Percentiles rank a stretch among this genome's conserved stretches.
Conservation (phyloP, 2,113 vertebrate species). For the Ailuropoda melanoleuca region DNA sequence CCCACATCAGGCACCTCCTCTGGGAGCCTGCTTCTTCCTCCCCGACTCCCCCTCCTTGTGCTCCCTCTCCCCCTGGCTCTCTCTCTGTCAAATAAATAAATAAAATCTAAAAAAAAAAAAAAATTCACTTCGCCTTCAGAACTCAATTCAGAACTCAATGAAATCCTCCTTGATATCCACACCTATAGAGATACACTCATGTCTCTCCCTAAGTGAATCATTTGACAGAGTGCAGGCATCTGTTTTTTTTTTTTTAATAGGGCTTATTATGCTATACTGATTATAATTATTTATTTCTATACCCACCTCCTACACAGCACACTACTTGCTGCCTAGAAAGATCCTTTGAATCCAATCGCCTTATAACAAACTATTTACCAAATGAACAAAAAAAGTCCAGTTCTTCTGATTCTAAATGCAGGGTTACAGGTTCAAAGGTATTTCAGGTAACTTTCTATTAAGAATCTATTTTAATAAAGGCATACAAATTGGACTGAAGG, state of each 20-base stretch:
- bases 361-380: not conserved
- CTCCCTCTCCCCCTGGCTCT: too few relatives aligned
- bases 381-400: conserved; percentile 31
- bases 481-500: not conserved
- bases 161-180: not conserved
- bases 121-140: not conserved
- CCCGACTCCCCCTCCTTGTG: too few relatives aligned
- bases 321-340: not conserved
- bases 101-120: too few relatives aligned
- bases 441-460: not conserved
- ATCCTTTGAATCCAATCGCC: conserved; percentile 1
- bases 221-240: not conserved
- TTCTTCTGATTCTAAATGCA: conserved; percentile 6
- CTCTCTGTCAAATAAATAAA: too few relatives aligned
- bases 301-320: not conserved
- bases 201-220: not conserved
- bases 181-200: not conserved
- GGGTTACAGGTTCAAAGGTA: not conserved
- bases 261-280: not conserved
- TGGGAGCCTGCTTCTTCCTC: too few relatives aligned
- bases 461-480: not conserved
- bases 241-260: not conserved
- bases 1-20: too few relatives aligned
- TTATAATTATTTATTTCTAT: not conserved
- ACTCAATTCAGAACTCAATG: not conserved